Conservation (phyloP, 2,113 vertebrate genomes). For the Syrrhaptes paradoxus region DNA sequence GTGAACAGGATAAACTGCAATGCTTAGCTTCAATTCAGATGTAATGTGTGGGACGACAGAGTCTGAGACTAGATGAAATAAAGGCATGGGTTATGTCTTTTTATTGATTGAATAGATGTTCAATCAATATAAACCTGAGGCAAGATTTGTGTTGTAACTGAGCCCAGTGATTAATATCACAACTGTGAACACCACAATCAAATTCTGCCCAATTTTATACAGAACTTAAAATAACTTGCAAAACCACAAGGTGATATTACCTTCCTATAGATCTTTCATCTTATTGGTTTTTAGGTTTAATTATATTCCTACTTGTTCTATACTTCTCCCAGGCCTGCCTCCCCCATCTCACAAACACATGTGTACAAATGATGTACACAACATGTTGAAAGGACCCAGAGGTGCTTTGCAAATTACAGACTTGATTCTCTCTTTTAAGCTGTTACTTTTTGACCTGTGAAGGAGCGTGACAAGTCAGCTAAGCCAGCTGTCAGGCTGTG, state of each 20-base stretch:
- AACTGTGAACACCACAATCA: conserved; percentile 33
- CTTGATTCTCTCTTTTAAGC: background rate
- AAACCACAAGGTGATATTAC: conserved; percentile 36
- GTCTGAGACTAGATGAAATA: conserved; percentile 30
- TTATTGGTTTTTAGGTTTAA: conserved; percentile 49
- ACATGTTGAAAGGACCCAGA: conserved; percentile 45
- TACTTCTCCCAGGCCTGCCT: conserved; percentile 32
- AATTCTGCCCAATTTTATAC: conserved; percentile 24
- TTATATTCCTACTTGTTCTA: conserved; percentile 12
- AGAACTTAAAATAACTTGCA: conserved; percentile 47
- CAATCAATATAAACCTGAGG: conserved; percentile 52
- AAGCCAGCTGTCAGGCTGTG: background rate
- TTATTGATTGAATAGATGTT: conserved; percentile 58
- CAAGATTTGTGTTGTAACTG: conserved; percentile 48
- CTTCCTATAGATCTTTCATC: conserved; percentile 46
- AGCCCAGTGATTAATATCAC: conserved; percentile 3
- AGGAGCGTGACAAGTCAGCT: background rate
- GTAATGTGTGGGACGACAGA: background rate
- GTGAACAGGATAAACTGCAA: background rate
- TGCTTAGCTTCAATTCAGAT: background rate
- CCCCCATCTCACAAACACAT: background rate
- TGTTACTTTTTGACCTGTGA: background rate
- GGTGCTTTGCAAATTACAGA: conserved; percentile 32
- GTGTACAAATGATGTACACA: conserved; percentile 37
- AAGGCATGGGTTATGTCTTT: conserved; percentile 23